phyloP scores from a whole-genome alignment of 1,140 invertebrate genomes.

The Drosophila dunni region DNA sequence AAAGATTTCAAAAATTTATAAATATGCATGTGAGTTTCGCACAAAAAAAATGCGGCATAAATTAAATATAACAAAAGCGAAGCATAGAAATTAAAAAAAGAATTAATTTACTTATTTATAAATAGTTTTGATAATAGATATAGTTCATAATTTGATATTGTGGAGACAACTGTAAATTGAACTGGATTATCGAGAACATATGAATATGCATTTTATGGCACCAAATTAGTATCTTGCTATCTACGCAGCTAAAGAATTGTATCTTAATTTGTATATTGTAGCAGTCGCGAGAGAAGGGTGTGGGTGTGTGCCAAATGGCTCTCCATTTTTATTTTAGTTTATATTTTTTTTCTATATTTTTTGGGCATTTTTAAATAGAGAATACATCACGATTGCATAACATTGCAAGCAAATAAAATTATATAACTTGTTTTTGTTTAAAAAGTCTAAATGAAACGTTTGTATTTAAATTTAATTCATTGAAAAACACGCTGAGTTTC shows the following conservation, averaged over 20 bases:
- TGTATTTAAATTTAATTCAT: too few relatives aligned
- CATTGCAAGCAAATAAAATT: too few relatives aligned
- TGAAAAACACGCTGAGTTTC: too few relatives aligned
- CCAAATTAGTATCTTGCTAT: background rate
- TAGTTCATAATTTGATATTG: slow-evolving; percentile 29
- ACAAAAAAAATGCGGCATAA: slow-evolving; percentile 8
- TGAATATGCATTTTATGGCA: background rate
- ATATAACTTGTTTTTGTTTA: too few relatives aligned
- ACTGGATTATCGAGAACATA: slow-evolving; percentile 5
- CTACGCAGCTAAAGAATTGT: too few relatives aligned
- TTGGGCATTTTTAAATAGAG: too few relatives aligned
- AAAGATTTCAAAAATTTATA: slow-evolving; percentile 10
- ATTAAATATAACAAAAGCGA: background rate
- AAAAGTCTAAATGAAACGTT: too few relatives aligned
- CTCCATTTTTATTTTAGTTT: too few relatives aligned
- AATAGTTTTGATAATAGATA: slow-evolving; percentile 12
- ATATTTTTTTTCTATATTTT: too few relatives aligned
- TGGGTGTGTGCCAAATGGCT: background rate
- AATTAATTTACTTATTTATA: background rate
- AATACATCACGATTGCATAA: too few relatives aligned
- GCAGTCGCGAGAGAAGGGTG: background rate
- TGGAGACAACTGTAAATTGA: slow-evolving; percentile 31
- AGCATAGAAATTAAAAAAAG: background rate
- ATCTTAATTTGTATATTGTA: too few relatives aligned
- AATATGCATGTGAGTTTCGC: slow-evolving; percentile 23